phyloP scores from a whole-genome alignment of 2,113 vertebrate genomes.

The Zosterops borbonicus region DNA sequence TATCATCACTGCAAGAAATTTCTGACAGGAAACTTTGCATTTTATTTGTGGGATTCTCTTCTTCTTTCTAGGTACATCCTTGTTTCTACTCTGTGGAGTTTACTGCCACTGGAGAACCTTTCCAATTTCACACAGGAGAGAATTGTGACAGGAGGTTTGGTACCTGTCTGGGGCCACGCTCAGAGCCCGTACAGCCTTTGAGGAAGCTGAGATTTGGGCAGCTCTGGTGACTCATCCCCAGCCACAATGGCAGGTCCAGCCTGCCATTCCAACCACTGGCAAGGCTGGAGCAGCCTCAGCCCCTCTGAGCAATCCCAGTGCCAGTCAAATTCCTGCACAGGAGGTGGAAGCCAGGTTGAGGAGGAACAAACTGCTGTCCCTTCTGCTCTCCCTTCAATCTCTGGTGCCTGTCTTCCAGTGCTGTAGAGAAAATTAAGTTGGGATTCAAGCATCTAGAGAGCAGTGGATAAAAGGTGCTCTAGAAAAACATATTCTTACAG shows the following conservation, averaged over 20 bases:
- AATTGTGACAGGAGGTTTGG: not conserved
- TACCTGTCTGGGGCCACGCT: rapidly evolving
- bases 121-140: not conserved
- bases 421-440: not conserved
- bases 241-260: not conserved
- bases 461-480: not conserved
- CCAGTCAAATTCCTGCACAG: rapidly evolving
- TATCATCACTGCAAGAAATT: not conserved
- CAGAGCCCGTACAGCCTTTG: not conserved
- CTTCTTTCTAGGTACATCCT: not conserved
- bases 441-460: not conserved
- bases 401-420: not conserved
- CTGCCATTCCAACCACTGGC: not conserved
- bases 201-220: not conserved
- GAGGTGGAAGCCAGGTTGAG: not conserved
- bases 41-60: not conserved
- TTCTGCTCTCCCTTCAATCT: not conserved
- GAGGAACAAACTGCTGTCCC: not conserved
- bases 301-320: not conserved
- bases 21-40: not conserved
- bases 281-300: not conserved
- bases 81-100: not conserved
- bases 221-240: not conserved
- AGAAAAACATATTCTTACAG: not conserved
- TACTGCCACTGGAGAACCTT: not conserved